Percentiles rank a stretch among this genome's conserved stretches.
These are phyloP conservation scores for Craseonycteris thonglongyai DNA, from an alignment of 2,113 vertebrate species.

Conservation along the genomic window DNA sequence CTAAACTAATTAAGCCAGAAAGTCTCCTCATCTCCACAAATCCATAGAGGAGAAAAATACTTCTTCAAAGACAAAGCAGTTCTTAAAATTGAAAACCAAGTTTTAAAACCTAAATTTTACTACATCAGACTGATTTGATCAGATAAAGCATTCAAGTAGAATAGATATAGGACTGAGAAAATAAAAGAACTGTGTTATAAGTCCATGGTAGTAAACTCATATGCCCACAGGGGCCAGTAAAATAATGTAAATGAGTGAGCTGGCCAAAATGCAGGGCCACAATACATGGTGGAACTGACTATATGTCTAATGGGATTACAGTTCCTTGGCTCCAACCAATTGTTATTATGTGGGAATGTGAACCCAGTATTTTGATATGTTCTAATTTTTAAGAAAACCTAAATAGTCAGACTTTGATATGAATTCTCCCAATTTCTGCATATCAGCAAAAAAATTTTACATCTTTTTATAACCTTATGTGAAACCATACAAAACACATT, in stretches of 20 bases:
- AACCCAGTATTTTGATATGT: neutral
- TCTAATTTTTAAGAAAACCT: neutral
- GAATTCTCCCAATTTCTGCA: neutral
- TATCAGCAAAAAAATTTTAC: neutral
- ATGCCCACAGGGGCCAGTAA: neutral
- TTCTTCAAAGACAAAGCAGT: slow-evolving; percentile 11
- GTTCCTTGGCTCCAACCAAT: neutral
- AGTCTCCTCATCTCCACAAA: neutral
- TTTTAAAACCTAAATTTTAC: neutral
- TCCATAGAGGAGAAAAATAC: neutral
- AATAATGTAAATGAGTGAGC: neutral
- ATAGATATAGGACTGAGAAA: neutral
- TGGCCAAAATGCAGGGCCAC: neutral
- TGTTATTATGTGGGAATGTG: neutral
- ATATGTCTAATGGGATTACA: neutral
- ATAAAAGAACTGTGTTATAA: neutral
- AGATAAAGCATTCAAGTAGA: neutral
- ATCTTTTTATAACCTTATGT: neutral
- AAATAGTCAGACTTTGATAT: neutral
- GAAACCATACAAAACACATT: neutral
- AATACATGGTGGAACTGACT: neutral
- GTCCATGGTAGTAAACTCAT: neutral
- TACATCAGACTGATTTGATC: neutral
- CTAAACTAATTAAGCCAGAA: slow-evolving; percentile 42
- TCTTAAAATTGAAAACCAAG: neutral